Base-by-base conservation (phyloP, 2,113 vertebrate species). In the Phyllostomus hastatus region DNA sequence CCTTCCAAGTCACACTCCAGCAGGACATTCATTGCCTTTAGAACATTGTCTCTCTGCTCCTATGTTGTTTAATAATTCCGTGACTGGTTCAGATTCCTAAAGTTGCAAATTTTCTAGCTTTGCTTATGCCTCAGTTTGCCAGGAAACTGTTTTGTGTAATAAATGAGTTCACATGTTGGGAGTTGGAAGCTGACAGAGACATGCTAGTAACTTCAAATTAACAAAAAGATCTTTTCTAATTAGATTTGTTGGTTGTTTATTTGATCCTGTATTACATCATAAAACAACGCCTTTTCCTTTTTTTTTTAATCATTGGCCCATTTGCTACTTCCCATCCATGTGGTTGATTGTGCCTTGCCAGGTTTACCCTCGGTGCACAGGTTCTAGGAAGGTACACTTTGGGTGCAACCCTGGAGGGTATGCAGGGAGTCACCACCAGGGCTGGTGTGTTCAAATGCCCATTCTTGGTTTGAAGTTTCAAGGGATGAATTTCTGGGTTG, bases 61-160 rank as follows among this genome's bases (percentile, higher is more conserved):
- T 61, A 16, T 0, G 10, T 4, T 10, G 4, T 10, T 31, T 3
- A 4, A 46, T 16, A 28, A 4, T 72, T 46, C 76, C 7, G 0
- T 8, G 46, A 20, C 61, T 66, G 22, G n/a, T 28, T 84, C 57
- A 38, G 0, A 9, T 20, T 38, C 61, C 59, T 61, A 5, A 46
- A 33, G 41, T 5, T 38, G 48, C 3, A 43, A 22, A 5, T 81
- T 15, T 2, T 10, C 33, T 28, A 38, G 7, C 46, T 46, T 26
- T 52, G 24, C 11, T 16, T 70, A 4, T 4, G 19, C n/a, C 84
- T 66, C 10, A 3, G 17, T 50, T 86, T 20, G n/a, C 52, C n/a
- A 14, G 20, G 61, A 10, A 24, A 19, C 20, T 19, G 7, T 14
- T 61, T 41, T 59, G 4, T 20, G 11, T 15, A 1, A 38, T 64